These are phyloP conservation scores for Meiosimyza decipiens DNA, from an alignment of 2,888 invertebrate species.

Conservation along the genomic window DNA sequence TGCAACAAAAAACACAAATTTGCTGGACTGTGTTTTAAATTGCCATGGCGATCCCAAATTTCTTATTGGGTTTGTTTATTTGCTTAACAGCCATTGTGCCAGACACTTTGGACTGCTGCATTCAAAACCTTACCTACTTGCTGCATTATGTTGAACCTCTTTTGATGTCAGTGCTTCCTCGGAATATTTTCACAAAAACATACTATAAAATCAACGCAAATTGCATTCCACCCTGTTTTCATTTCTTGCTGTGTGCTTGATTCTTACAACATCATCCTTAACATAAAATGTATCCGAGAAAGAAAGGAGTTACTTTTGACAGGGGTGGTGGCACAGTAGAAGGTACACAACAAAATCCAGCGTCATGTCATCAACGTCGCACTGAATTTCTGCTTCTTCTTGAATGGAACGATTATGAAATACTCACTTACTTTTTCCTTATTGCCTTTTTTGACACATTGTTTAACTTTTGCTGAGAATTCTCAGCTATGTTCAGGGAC, in stretches of 20 bases:
- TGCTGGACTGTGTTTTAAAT: too few relatives aligned
- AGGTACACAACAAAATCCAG: slow-evolving; percentile 3
- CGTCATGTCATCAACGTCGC: too few relatives aligned
- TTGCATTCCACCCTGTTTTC: neutral
- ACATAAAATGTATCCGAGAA: neutral
- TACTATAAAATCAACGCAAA: too few relatives aligned
- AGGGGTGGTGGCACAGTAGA: neutral
- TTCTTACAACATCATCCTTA: neutral
- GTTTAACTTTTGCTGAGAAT: too few relatives aligned
- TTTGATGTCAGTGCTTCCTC: neutral
- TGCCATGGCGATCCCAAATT: too few relatives aligned
- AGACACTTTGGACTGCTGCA: neutral
- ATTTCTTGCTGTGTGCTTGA: neutral
- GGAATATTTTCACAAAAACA: neutral
- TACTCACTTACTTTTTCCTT: slow-evolving; percentile 10
- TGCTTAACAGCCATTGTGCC: neutral
- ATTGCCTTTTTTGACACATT: neutral
- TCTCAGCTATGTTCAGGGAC: neutral
- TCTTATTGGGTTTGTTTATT: neutral
- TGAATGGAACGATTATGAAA: slow-evolving; percentile 28
- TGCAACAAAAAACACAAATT: too few relatives aligned
- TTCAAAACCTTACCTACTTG: slow-evolving; percentile 11
- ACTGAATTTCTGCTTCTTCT: neutral
- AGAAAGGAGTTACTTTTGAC: neutral
- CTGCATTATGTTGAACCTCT: neutral